phyloP scores from a whole-genome alignment of 2,113 vertebrate species.

The Spea multiplicata region DNA sequence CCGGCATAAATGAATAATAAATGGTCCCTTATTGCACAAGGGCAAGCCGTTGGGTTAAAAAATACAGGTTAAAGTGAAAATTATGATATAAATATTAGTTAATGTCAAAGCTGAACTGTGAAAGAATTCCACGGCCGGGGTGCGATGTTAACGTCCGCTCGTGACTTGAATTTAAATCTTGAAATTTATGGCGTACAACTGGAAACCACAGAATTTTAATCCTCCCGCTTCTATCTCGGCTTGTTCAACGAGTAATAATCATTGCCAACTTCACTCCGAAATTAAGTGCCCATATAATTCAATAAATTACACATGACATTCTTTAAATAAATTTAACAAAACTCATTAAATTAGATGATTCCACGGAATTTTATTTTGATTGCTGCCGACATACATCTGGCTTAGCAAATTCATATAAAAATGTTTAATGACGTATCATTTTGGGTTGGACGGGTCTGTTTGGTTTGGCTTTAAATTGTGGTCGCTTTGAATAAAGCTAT shows the following conservation, averaged over 20 bases:
- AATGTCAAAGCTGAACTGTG: not conserved
- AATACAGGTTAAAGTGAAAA: constrained; percentile 3
- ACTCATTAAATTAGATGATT: constrained; percentile 39
- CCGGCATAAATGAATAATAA: too few relatives aligned
- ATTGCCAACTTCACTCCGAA: constrained; percentile 26
- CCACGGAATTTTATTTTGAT: constrained; percentile 29
- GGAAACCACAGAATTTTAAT: constrained; percentile 32
- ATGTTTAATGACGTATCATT: constrained; percentile 33
- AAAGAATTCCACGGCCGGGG: constrained; percentile 8
- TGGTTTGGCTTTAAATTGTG: constrained; percentile 13
- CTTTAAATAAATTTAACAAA: constrained; percentile 33
- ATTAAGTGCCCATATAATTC: constrained; percentile 10
- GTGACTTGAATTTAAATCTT: not conserved
- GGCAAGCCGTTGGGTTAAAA: not conserved
- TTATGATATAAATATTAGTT: constrained; percentile 7
- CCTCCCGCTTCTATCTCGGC: constrained; percentile 27
- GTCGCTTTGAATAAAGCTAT: not conserved
- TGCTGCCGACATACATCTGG: constrained; percentile 38
- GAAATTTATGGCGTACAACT: constrained; percentile 29
- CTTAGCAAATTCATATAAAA: constrained; percentile 29
- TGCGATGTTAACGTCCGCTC: constrained; percentile 11
- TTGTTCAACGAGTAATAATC: constrained; percentile 4
- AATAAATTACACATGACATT: constrained; percentile 31
- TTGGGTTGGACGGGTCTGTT: constrained; percentile 11
- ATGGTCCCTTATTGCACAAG: too few relatives aligned